Evolutionary conservation across 2,888 invertebrate species (phyloP).

Genomic region (Sicus ferrugineus): DNA sequence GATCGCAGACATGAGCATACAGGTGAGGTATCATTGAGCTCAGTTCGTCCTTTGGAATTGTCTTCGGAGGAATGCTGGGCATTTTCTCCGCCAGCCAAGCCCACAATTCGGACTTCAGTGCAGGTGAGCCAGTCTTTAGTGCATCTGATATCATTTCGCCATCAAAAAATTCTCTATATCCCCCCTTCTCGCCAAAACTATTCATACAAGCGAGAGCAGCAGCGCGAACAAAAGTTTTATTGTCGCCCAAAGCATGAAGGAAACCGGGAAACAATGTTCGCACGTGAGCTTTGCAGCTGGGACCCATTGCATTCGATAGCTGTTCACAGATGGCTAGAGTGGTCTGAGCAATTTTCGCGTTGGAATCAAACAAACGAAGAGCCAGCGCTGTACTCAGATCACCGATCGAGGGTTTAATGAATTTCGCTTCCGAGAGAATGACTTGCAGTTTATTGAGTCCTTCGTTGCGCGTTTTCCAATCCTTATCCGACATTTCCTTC

Average conservation of each 20-base stretch:
- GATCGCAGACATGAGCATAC: constrained; percentile 86
- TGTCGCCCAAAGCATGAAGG: constrained; percentile 79
- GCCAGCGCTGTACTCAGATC: constrained; percentile 83
- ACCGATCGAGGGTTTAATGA: constrained; percentile 84
- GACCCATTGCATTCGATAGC: constrained; percentile 83
- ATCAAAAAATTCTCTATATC: constrained; percentile 83
- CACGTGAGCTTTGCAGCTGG: constrained; percentile 80
- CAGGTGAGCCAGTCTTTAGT: constrained; percentile 84
- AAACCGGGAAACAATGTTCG: constrained; percentile 85
- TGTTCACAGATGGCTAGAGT: constrained; percentile 84
- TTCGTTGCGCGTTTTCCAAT: constrained; percentile 81
- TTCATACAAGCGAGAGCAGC: constrained; percentile 86
- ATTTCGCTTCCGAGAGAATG: constrained; percentile 71
- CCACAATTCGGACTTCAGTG: constrained; percentile 81
- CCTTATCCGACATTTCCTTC: constrained; percentile 84
- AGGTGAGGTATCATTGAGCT: constrained; percentile 78
- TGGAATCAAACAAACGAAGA: constrained; percentile 84
- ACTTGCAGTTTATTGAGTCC: constrained; percentile 65
- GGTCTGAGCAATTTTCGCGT: constrained; percentile 88
- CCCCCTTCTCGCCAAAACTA: constrained; percentile 83
- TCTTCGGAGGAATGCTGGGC: constrained; percentile 74
- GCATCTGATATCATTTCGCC: constrained; percentile 90
- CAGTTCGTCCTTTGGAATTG: constrained; percentile 84
- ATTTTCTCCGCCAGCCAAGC: constrained; percentile 85
- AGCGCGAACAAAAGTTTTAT: constrained; percentile 80